These are phyloP conservation scores for Gadus chalcogrammus DNA, from an alignment of 2,113 vertebrate species.

Conservation along the genomic window DNA sequence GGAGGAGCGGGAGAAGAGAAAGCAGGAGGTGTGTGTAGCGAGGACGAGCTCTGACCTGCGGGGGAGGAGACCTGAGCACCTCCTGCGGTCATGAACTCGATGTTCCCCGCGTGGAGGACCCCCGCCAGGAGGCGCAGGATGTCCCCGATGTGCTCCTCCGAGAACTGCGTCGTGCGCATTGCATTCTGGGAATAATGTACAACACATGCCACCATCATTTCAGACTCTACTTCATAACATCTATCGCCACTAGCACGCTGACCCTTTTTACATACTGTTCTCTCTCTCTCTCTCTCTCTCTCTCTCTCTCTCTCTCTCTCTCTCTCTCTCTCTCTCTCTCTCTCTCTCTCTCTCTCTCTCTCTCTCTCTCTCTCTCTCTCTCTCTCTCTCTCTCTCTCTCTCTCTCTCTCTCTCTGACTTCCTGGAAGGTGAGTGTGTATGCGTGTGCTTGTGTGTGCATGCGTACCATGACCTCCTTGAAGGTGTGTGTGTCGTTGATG, in stretches of 20 bases:
- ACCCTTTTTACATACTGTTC: not conserved
- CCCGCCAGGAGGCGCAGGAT: constrained; percentile 87
- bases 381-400: too few species aligned
- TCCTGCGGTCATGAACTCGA: constrained; percentile 94
- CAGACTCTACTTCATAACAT: not conserved
- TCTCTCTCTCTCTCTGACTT: too few species aligned
- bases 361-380: too few species aligned
- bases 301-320: too few species aligned
- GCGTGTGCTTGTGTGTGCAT: not conserved
- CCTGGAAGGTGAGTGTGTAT: too few species aligned
- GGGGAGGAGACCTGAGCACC: constrained; percentile 94
- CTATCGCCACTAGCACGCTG: not conserved
- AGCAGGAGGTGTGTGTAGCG: not conserved
- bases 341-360: too few species aligned
- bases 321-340: too few species aligned
- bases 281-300: too few species aligned
- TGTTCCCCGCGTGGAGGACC: constrained; percentile 87
- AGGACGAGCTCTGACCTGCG: constrained; percentile 73
- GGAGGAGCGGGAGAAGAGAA: not conserved
- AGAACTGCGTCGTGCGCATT: constrained; percentile 94
- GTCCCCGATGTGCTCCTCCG: constrained; percentile 82
- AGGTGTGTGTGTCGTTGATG: constrained; percentile 84
- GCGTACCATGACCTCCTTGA: constrained; percentile 89
- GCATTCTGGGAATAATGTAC: constrained; percentile 73
- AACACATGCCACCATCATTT: not conserved